These are phyloP conservation scores for Philereme transversata DNA, from an alignment of 2,888 invertebrate species.

Conservation along the genomic window DNA sequence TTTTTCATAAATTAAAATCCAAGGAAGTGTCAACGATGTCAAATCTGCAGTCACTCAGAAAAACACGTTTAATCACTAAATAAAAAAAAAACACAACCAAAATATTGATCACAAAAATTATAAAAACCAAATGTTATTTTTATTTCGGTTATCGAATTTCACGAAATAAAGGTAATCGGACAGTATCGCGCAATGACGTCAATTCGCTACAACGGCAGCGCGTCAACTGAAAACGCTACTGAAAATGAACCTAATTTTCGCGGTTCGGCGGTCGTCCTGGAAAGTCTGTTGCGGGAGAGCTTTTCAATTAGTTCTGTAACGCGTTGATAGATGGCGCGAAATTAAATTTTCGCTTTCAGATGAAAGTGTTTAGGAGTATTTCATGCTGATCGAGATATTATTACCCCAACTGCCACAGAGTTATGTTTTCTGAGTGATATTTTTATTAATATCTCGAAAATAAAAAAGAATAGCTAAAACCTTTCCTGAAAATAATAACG, in stretches of 20 bases:
- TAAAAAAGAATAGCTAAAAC: no score
- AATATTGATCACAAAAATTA: constrained; percentile 16
- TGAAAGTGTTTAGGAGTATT: no score
- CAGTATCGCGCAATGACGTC: constrained; percentile 37
- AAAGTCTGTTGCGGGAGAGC: constrained; percentile 52
- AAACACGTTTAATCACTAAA: constrained; percentile 3
- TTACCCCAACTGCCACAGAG: no score
- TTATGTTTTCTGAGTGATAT: no score
- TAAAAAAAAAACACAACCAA: constrained; percentile 18
- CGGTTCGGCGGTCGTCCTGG: constrained; percentile 53
- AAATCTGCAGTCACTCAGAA: constrained; percentile 6
- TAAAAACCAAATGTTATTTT: constrained; percentile 12
- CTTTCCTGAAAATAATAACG: constrained; percentile 16
- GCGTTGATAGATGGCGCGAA: constrained; percentile 52
- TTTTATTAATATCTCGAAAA: no score
- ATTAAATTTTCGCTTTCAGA: constrained; percentile 15
- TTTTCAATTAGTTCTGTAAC: constrained; percentile 41
- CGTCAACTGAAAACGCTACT: constrained; percentile 64
- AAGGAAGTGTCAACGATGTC: constrained; percentile 10
- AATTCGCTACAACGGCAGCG: constrained; percentile 46
- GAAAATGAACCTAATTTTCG: constrained; percentile 71
- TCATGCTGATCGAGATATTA: no score
- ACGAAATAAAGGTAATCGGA: constrained; percentile 28
- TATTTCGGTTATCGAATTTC: constrained; percentile 33
- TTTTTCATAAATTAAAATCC: constrained; percentile 19